phyloP scores from a whole-genome alignment of 2,888 invertebrate genomes.

The Andrena trimmerana region DNA sequence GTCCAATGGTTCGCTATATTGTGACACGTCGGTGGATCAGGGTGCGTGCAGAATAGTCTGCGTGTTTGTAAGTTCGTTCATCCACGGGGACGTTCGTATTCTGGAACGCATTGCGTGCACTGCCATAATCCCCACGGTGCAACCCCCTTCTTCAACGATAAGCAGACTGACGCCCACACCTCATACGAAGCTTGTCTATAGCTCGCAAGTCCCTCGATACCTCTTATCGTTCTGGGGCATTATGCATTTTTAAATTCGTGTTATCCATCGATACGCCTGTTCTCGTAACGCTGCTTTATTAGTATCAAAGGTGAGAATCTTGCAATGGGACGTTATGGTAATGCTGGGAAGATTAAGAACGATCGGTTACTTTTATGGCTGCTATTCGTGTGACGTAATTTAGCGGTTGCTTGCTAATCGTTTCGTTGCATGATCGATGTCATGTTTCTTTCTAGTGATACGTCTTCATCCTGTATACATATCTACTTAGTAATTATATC shows the following conservation, averaged over 20 bases:
- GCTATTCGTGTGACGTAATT: not conserved
- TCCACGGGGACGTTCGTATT: slow-evolving; percentile 67
- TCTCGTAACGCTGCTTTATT: slow-evolving; percentile 9
- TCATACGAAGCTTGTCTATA: slow-evolving; percentile 58
- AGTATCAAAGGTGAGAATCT: not conserved
- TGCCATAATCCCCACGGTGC: slow-evolving; percentile 63
- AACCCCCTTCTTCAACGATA: slow-evolving; percentile 62
- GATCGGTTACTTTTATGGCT: not conserved
- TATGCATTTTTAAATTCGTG: slow-evolving; percentile 52
- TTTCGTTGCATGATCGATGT: too few relatives aligned
- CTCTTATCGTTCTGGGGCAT: slow-evolving; percentile 63
- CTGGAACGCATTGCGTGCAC: slow-evolving; percentile 77
- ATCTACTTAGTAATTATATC: too few relatives aligned
- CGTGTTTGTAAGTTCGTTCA: slow-evolving; percentile 71
- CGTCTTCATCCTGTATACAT: not conserved
- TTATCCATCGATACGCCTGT: slow-evolving; percentile 27
- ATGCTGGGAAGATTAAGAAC: not conserved
- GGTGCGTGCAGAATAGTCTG: slow-evolving; percentile 72
- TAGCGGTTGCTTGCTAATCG: too few relatives aligned
- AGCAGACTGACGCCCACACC: slow-evolving; percentile 66
- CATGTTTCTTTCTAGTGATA: not conserved
- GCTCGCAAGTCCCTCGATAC: slow-evolving; percentile 52
- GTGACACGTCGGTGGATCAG: slow-evolving; percentile 76
- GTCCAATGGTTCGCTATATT: slow-evolving; percentile 62
- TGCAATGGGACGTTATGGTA: not conserved